Evolutionary conservation across 2,797 vertebrate species (phyloP).

Genomic region (Novumbra hubbsi): DNA sequence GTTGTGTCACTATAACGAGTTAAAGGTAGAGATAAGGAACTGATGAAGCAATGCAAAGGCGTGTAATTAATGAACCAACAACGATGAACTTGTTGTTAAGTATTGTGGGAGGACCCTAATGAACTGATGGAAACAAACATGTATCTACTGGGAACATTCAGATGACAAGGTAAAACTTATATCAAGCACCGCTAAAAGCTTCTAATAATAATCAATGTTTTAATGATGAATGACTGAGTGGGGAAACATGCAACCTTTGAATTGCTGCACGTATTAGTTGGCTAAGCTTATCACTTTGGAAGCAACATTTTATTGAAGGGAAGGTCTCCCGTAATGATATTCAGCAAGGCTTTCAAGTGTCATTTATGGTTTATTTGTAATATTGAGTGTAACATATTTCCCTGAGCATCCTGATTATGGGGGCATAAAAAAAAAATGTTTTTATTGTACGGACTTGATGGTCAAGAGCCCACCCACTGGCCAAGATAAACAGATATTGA

Average conservation of each 20-base stretch:
- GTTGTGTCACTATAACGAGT: slow-evolving; percentile 40
- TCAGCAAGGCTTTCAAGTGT: neutral
- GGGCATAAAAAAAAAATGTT: too few relatives aligned
- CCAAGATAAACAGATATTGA: too few relatives aligned
- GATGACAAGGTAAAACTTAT: neutral
- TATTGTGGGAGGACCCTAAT: neutral
- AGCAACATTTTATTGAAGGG: neutral
- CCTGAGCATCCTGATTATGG: too few relatives aligned
- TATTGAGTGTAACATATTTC: too few relatives aligned
- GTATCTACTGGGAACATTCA: neutral
- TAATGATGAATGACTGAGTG: neutral
- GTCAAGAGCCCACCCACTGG: too few relatives aligned
- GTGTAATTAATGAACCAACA: slow-evolving; percentile 16
- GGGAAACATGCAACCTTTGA: neutral
- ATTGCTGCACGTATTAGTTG: neutral
- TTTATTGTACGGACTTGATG: too few relatives aligned
- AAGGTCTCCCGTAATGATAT: too few relatives aligned
- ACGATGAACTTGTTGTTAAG: neutral
- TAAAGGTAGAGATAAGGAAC: slow-evolving; percentile 40
- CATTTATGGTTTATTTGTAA: too few relatives aligned
- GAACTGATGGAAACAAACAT: neutral
- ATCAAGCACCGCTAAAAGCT: neutral
- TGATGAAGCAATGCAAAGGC: slow-evolving; percentile 46
- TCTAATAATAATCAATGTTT: neutral
- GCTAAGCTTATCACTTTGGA: neutral